Evolutionary conservation across 1,140 invertebrate genomes (phyloP).

Genomic region (Listronotus oregonensis): DNA sequence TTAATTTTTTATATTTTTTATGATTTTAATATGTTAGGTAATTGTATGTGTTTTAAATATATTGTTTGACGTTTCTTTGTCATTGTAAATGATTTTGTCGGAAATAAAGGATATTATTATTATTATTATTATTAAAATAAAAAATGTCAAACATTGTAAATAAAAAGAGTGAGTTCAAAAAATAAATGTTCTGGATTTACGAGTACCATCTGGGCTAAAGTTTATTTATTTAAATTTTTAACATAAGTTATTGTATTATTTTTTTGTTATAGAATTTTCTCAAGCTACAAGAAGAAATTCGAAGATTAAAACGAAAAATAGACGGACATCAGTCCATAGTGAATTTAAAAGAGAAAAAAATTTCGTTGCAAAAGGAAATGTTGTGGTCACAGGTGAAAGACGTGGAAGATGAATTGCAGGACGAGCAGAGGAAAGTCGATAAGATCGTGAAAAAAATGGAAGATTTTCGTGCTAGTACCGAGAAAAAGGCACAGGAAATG

Average conservation of each 20-base stretch:
- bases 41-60: too few species aligned
- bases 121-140: too few species aligned
- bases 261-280: constrained; percentile 28
- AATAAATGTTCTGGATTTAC: too few species aligned
- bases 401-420: constrained; percentile 39
- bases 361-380: constrained; percentile 40
- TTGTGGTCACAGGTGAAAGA: constrained; percentile 48
- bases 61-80: too few species aligned
- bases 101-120: too few species aligned
- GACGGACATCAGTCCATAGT: constrained; percentile 42
- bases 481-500: constrained; percentile 19
- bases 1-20: too few species aligned
- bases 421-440: constrained; percentile 35
- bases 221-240: too few species aligned
- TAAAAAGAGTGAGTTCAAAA: too few species aligned
- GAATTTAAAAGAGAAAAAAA: constrained; percentile 38
- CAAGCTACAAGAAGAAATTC: constrained; percentile 40
- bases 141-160: too few species aligned
- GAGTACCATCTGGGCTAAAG: too few species aligned
- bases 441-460: constrained; percentile 33
- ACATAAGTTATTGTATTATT: not conserved
- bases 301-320: constrained; percentile 41
- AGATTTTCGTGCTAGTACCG: constrained; percentile 18
- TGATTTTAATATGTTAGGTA: too few species aligned
- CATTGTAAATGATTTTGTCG: too few species aligned